Conservation (phyloP, 2,113 vertebrate species). For the Lophius piscatorius region DNA sequence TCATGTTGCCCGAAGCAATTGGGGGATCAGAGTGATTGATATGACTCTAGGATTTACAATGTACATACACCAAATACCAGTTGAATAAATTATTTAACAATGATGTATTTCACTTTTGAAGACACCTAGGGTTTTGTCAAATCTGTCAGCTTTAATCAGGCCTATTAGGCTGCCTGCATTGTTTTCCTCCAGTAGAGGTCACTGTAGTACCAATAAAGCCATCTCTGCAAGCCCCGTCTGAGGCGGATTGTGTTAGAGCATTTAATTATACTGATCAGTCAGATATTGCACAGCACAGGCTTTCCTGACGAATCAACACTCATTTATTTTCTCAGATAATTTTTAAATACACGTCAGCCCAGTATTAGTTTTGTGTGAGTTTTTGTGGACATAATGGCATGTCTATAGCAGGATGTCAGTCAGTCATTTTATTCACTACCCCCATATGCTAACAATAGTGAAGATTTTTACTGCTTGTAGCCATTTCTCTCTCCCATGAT, state of each 20-base stretch:
- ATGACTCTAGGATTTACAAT: conserved; percentile 13
- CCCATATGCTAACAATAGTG: conserved; percentile 15
- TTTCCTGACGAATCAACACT: conserved; percentile 23
- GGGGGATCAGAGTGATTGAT: conserved; percentile 32
- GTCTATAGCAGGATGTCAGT: conserved; percentile 1
- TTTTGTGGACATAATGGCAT: conserved; percentile 10
- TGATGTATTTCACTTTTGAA: conserved; percentile 17
- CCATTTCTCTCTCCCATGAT: neutral
- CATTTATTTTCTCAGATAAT: conserved; percentile 40
- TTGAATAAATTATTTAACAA: conserved; percentile 8
- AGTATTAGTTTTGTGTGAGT: conserved; percentile 1
- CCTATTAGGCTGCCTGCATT: neutral
- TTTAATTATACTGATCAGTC: conserved; percentile 49
- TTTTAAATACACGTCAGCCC: conserved; percentile 3
- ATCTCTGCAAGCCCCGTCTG: neutral
- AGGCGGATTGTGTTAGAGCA: conserved; percentile 4
- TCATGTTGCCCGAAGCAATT: neutral
- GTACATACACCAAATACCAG: conserved; percentile 15
- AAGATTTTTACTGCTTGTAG: conserved; percentile 1
- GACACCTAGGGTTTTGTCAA: conserved; percentile 1
- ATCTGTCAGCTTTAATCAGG: neutral
- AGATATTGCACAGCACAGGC: conserved; percentile 4
- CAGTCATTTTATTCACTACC: conserved; percentile 10
- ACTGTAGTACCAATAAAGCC: conserved; percentile 54
- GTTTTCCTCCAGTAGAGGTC: conserved; percentile 63